These are phyloP conservation scores for Heliopora coerulea DNA, from an alignment of 92 coral and sea anemone species.

Conservation along the genomic window DNA sequence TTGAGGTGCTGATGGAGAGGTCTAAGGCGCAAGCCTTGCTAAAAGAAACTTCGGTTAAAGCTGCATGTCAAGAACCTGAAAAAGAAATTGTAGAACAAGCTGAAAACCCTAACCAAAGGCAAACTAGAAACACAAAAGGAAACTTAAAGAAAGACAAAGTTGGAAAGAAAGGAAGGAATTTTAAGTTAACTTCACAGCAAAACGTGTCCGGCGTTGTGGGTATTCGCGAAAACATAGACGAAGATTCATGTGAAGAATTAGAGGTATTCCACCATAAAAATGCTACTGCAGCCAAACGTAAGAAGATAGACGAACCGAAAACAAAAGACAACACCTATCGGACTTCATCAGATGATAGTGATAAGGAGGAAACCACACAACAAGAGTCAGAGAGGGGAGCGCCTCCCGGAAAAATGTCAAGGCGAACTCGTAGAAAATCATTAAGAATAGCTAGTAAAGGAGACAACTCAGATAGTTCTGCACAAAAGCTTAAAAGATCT, in stretches of 20 bases:
- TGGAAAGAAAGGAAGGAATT: background rate
- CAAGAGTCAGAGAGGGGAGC: background rate
- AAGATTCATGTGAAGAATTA: background rate
- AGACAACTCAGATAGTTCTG: too few relatives aligned
- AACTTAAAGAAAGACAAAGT: background rate
- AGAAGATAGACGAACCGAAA: background rate
- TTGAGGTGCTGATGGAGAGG: slow-evolving; percentile 26
- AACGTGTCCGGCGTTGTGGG: too few relatives aligned
- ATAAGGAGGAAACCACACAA: background rate
- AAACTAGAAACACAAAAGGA: background rate
- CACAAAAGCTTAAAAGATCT: background rate
- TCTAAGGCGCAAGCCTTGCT: background rate
- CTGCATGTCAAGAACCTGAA: background rate
- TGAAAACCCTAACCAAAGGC: background rate
- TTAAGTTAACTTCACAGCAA: background rate
- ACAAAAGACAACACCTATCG: background rate
- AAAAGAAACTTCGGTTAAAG: background rate
- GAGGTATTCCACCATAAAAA: background rate
- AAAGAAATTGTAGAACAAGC: background rate
- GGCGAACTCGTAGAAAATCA: background rate
- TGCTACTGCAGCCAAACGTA: background rate
- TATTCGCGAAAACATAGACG: background rate
- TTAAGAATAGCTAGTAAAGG: too few relatives aligned
- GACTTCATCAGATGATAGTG: background rate
- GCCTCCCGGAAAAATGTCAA: background rate